phyloP scores from a whole-genome alignment of 1,140 invertebrate genomes.

The Caenorhabditis brenneri region DNA sequence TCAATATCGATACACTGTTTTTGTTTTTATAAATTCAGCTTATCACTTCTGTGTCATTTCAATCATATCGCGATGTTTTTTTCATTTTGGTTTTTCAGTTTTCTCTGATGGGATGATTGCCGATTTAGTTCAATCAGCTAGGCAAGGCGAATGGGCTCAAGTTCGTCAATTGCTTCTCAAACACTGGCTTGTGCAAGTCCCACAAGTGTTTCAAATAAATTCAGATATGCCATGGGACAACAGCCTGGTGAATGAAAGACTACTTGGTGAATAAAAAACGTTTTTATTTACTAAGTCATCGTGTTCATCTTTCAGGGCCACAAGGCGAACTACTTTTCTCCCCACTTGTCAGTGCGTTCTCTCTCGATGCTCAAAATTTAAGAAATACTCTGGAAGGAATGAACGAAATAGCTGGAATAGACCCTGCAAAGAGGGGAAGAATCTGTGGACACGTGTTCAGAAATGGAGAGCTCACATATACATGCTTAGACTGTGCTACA shows the following conservation, averaged over 20 bases:
- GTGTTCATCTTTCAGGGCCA: background rate
- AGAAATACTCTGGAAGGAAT: constrained; percentile 55
- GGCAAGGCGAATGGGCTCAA: constrained; percentile 58
- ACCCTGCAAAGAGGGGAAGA: constrained; percentile 58
- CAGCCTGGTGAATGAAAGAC: constrained; percentile 51
- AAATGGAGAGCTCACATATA: constrained; percentile 94
- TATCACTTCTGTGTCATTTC: no score
- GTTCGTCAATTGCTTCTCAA: constrained; percentile 61
- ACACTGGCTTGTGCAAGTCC: constrained; percentile 61
- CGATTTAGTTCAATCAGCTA: constrained; percentile 58
- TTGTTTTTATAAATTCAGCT: no score
- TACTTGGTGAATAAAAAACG: constrained; percentile 54
- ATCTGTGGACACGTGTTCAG: constrained; percentile 93
- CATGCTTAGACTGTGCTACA: constrained; percentile 92
- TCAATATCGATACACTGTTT: no score
- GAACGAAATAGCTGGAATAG: constrained; percentile 59
- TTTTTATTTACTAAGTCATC: no score
- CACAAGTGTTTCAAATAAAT: constrained; percentile 50
- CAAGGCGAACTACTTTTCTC: constrained; percentile 35
- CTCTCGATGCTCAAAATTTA: background rate
- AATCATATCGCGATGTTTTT: no score
- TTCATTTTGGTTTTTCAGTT: no score
- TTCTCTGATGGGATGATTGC: constrained; percentile 58
- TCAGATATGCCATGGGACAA: constrained; percentile 62
- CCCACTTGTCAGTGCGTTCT: constrained; percentile 43